A percentile compares a stretch with the other conserved stretches of the same genome.
Conservation (phyloP, 2,888 invertebrate genomes). For the Melinopterus prodromus region DNA sequence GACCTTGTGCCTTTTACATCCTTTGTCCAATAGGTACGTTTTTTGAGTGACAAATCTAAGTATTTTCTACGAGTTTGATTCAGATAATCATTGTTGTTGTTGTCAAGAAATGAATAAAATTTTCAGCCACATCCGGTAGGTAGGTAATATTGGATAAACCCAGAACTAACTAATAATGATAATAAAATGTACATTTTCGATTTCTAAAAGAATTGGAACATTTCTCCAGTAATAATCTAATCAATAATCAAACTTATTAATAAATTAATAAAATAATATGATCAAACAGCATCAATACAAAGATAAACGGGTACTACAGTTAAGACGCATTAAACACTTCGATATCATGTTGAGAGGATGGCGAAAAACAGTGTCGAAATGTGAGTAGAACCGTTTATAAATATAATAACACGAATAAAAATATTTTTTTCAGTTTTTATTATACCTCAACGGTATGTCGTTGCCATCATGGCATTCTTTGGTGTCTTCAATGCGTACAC, state of each 20-base stretch:
- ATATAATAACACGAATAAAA: background rate
- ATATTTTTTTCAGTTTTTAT: slow-evolving; percentile 62
- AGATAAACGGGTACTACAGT: background rate
- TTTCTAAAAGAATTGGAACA: no score
- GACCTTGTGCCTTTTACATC: background rate
- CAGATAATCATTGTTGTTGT: no score
- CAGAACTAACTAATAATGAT: no score
- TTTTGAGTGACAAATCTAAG: background rate
- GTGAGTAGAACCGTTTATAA: slow-evolving; percentile 15
- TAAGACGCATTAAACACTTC: background rate
- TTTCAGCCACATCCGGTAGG: no score
- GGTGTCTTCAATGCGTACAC: slow-evolving; percentile 61
- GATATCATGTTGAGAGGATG: slow-evolving; percentile 15
- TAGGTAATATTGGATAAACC: no score
- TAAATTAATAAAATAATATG: background rate
- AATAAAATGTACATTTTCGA: no score
- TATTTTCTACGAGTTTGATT: no score
- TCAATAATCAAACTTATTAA: background rate
- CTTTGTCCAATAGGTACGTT: background rate
- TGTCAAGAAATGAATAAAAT: no score
- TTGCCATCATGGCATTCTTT: slow-evolving; percentile 65
- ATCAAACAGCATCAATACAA: background rate
- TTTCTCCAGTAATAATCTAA: background rate
- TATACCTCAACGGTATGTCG: slow-evolving; percentile 74
- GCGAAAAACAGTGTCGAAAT: slow-evolving; percentile 11